Evolutionary conservation across 2,113 vertebrate species (phyloP).

Genomic region (Macaca fascicularis): T2T-MFA8v1.1 NC_088379.1:73311001-73311500

Average conservation of each 20-base stretch:
- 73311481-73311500: background rate
- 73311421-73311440: background rate
- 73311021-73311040: accelerated
- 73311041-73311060: background rate
- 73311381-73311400: background rate
- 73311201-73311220: background rate
- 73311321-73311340: background rate
- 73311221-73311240: background rate
- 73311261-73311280: background rate
- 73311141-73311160: background rate
- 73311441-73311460: background rate
- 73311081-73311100: background rate
- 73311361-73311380: background rate
- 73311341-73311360: background rate
- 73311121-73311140: background rate
- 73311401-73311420: background rate
- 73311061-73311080: background rate
- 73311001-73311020: background rate
- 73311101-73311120: background rate
- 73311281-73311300: background rate
- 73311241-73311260: background rate
- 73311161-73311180: background rate
- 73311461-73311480: background rate
- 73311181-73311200: too few relatives aligned
- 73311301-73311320: background rate